These are phyloP conservation scores for Hyposoter dolosus DNA, from an alignment of 2,888 invertebrate genomes.

Conservation along the genomic window DNA sequence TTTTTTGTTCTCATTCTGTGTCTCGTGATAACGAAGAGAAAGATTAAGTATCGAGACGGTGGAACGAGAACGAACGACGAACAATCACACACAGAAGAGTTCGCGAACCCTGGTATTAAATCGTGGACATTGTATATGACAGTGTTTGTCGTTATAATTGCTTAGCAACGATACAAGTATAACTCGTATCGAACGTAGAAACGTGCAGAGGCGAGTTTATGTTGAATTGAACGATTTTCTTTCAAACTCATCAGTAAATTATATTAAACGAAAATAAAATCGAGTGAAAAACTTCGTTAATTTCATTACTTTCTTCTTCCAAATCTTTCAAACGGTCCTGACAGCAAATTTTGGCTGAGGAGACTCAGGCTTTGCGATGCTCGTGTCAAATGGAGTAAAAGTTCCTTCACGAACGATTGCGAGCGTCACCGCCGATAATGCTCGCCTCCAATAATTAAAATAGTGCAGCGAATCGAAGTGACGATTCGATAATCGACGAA, in stretches of 20 bases:
- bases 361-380: no score
- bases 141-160: constrained; percentile 79
- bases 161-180: constrained; percentile 79
- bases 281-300: background rate
- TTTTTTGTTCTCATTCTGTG: constrained; percentile 25
- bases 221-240: background rate
- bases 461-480: background rate
- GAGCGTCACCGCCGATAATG: background rate
- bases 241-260: background rate
- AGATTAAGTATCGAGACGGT: constrained; percentile 49
- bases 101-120: constrained; percentile 42
- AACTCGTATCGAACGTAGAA: constrained; percentile 25
- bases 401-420: background rate
- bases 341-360: background rate
- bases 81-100: constrained; percentile 47
- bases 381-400: background rate
- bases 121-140: constrained; percentile 54
- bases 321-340: background rate
- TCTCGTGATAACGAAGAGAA: constrained; percentile 52
- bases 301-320: background rate
- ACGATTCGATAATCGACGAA: background rate
- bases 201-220: background rate
- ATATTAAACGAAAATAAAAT: background rate
- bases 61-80: constrained; percentile 49
- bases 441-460: background rate